Base-by-base conservation (phyloP, 1,140 invertebrate genomes). In the Tetraneura akinire region DNA sequence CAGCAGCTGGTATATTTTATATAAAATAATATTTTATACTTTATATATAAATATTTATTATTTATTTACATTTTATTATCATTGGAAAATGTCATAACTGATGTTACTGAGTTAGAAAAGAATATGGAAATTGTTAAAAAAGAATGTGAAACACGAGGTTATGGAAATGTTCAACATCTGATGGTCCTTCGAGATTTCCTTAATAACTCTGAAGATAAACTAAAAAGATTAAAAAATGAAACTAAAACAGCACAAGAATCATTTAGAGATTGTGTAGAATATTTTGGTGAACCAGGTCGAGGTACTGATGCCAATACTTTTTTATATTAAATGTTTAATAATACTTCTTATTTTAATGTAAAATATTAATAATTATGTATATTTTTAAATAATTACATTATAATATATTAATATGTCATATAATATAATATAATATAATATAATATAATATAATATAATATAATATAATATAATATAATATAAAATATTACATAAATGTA, bases 101-200 rank as follows among this genome's bases (percentile, higher is more conserved):
- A 99, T 87, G 92, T 98, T 21, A 89, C 92, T 82, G 96, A 98
- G 84, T 86, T 98, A 81, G 96, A 98, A 83, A 97, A 97, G 85
- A 96, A 96, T 55, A 98, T 98, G 96, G 96, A 98, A 84, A 87
- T 92, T 49, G 95, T 96, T 55, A 90, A 92, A 80, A 92, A 93
- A 83, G 97, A 98, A 87, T 91, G 91, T 64, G 92, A 95, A 64
- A 85, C 91, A 1, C 87, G 94, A 37, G 89, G 89, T 47, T 89
- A 90, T 85, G 89, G 74, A 42, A 51, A 82, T 37, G 47, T 51
- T 60, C 55, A 80, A 55, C 80, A 81, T 23, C 68, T 82, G n/a
- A 90, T 68, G 88, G 91, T 97, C 26, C 87, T 98, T 57, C 89
- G 91, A 57, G 96, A 98, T 85, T 98, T 98, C 87, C 88, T 98